Conservation (phyloP, 2,888 invertebrate species). For the Temnothorax rugatulus region DNA sequence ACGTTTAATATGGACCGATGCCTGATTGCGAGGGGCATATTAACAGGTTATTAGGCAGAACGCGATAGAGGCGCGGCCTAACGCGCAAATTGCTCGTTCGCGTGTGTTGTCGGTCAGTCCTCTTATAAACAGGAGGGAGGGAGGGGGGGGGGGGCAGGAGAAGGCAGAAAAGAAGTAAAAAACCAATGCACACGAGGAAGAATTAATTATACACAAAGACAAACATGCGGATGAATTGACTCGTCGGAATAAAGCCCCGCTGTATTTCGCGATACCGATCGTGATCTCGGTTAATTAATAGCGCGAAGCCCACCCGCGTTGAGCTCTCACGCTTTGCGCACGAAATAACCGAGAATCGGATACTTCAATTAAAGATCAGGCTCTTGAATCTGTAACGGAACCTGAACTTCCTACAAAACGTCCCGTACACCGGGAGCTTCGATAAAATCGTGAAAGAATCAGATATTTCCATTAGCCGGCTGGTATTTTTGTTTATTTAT, state of each 20-base stretch:
- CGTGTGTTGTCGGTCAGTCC: slow-evolving; percentile 34
- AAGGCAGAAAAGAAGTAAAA: background rate
- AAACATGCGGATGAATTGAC: slow-evolving; percentile 16
- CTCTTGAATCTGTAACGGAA: background rate
- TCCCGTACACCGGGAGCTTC: background rate
- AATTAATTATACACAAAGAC: slow-evolving; percentile 34
- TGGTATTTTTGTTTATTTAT: slow-evolving; percentile 29
- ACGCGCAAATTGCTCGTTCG: slow-evolving; percentile 51
- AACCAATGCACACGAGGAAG: background rate
- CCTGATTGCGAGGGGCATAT: slow-evolving; percentile 49
- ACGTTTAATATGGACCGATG: slow-evolving; percentile 54
- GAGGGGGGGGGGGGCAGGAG: fast-evolving
- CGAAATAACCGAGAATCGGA: background rate
- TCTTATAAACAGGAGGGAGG: background rate
- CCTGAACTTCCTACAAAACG: background rate
- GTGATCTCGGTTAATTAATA: slow-evolving; percentile 17
- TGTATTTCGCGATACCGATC: background rate
- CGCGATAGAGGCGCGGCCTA: slow-evolving; percentile 43
- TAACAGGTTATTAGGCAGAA: slow-evolving; percentile 42
- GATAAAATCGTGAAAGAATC: background rate
- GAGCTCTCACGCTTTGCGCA: background rate
- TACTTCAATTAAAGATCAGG: background rate
- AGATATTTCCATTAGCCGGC: slow-evolving; percentile 7
- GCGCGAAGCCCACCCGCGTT: background rate
- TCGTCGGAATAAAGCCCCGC: slow-evolving; percentile 5